Evolutionary conservation across 37 sponge, comb jelly and placozoan genomes (phyloP), one percentile per base, ranked within the genome.

Genomic region (Axinella damicornis): DNA sequence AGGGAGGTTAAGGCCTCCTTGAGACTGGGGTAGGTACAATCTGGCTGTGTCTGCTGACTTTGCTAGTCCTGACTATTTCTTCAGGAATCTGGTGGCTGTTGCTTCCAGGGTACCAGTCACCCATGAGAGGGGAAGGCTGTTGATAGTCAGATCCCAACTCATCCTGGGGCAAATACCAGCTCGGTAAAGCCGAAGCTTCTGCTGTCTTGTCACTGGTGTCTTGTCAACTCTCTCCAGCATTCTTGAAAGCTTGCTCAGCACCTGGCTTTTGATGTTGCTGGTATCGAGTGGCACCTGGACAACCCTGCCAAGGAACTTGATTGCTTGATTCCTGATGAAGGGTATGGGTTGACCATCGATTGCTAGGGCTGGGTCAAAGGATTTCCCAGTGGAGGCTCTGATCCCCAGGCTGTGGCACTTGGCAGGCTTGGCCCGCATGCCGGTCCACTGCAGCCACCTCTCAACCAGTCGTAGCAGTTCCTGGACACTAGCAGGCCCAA

Each of bases 401-500:
- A 80, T 35, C 22, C 53, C 82, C 60, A 81, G 38, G 19, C 25
- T 24, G 19, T 66, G 69, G 27, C 82, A 81, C 39, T 81, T 81
- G 37, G 71, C n/a, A 14, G 55, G 39, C 35, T 79, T 79, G 25
- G 80, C 80, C 21, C 46, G 55, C 59, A 81, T 71, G 27, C 71
- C 71, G 2, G 82, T 55, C 82, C 82, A 81, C 34, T 55, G 37
- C n/a, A 81, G 82, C 82, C 82, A 81, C 17, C 12, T 31, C 13
- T 69, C 57, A 18, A 58, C 53, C 18, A 25, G 2, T 20, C 25
- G 20, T 0, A 81, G 70, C 12, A 81, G 37, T 18, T 2, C 15
- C 18, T 25, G 67, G 54, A 68, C 65, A 32, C 53, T 52, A 56
- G 80, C 41, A 9, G 80, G 80, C 0, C 80, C 53, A 57, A 66